Evolutionary conservation across 2,888 invertebrate genomes (phyloP).

Genomic region (Drosophila melanosoma): DNA sequence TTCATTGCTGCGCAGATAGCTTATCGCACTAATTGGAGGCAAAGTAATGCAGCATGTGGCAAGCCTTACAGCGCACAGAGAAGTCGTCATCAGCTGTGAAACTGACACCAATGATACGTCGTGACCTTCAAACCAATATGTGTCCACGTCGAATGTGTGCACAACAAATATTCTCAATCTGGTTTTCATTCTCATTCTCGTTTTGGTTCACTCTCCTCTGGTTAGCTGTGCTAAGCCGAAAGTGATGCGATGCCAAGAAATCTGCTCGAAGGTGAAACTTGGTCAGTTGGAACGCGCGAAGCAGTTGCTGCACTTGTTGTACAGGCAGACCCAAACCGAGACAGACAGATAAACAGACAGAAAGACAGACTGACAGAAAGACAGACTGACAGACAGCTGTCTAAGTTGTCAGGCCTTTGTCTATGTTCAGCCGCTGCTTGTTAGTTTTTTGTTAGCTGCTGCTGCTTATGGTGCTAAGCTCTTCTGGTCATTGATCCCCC

Average conservation of each 20-base stretch:
- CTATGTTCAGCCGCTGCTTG: constrained; percentile 21
- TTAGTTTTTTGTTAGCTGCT: constrained; percentile 19
- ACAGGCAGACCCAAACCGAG: neutral
- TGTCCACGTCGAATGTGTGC: constrained; percentile 31
- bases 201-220: constrained; percentile 26
- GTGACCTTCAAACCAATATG: constrained; percentile 59
- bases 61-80: constrained; percentile 19
- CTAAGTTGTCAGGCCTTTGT: constrained; percentile 22
- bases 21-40: constrained; percentile 30
- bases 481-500: constrained; percentile 23
- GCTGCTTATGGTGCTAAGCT: constrained; percentile 5
- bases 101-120: constrained; percentile 37
- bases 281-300: constrained; percentile 54
- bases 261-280: constrained; percentile 69
- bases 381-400: constrained; percentile 27
- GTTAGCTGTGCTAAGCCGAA: constrained; percentile 67
- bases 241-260: constrained; percentile 60
- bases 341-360: neutral
- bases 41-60: constrained; percentile 47
- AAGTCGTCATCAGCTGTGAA: constrained; percentile 26
- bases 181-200: neutral
- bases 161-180: constrained; percentile 4
- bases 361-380: neutral
- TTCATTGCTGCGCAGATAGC: constrained; percentile 22
- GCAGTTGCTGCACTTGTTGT: constrained; percentile 27